Evolutionary conservation across 2,113 vertebrate species (phyloP).

Genomic region (Glaucidium brasilianum): DNA sequence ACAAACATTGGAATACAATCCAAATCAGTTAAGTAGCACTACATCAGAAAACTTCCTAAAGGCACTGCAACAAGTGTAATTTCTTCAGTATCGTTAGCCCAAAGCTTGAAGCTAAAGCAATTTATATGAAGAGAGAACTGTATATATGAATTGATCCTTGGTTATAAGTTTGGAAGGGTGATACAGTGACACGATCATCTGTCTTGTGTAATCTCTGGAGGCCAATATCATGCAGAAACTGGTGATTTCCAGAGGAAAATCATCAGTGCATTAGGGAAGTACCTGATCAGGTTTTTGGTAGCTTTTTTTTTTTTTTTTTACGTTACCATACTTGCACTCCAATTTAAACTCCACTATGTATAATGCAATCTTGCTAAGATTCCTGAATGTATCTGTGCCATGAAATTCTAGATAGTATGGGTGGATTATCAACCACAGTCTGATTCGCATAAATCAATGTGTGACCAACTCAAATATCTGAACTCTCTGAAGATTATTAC

Average conservation of each 20-base stretch:
- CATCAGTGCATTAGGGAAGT: not conserved
- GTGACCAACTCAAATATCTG: not conserved
- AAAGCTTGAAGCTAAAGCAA: not conserved
- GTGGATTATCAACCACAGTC: not conserved
- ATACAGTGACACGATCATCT: not conserved
- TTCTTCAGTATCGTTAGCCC: not conserved
- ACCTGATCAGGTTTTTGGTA: not conserved
- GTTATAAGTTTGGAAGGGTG: not conserved
- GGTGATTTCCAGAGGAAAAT: not conserved
- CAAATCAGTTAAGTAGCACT: not conserved
- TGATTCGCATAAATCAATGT: fast-evolving
- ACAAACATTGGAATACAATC: not conserved
- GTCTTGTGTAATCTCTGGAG: not conserved
- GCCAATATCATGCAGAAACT: not conserved
- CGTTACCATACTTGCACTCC: not conserved
- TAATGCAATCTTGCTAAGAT: not conserved
- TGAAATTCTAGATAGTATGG: not conserved
- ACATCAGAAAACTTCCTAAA: not conserved
- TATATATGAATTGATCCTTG: not conserved
- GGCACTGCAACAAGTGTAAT: not conserved
- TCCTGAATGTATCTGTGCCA: not conserved
- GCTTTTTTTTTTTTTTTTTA: not conserved
- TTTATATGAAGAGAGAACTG: not conserved
- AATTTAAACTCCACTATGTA: not conserved
- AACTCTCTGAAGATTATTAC: not conserved